A percentile compares a stretch with the other conserved stretches of the same genome.
Evolutionary conservation across 1,140 invertebrate species (phyloP).

Genomic region (Batillaria attramentaria): DNA sequence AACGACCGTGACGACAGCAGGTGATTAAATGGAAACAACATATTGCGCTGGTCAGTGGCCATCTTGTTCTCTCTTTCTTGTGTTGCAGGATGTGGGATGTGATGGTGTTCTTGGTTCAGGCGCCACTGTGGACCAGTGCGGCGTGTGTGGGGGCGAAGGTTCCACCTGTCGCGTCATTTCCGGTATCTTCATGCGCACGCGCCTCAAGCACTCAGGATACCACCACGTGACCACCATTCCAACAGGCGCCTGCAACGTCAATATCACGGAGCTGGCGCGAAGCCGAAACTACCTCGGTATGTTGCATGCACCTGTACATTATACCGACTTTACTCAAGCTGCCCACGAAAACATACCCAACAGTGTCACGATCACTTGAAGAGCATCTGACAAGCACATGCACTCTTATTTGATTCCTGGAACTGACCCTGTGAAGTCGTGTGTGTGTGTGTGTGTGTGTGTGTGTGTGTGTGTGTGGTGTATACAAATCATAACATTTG

Average conservation of each 20-base stretch:
- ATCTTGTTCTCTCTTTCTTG: no score
- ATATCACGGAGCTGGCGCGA: constrained; percentile 88
- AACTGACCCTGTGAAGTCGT: no score
- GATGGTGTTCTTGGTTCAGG: constrained; percentile 94
- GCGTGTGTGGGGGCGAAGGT: constrained; percentile 93
- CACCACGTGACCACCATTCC: constrained; percentile 89
- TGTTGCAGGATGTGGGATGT: constrained; percentile 93
- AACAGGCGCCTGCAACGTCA: constrained; percentile 88
- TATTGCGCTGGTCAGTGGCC: no score
- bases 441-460: not conserved
- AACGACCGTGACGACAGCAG: no score
- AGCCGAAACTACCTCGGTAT: constrained; percentile 91
- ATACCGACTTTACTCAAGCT: no score
- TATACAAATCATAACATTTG: no score
- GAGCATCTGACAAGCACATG: no score
- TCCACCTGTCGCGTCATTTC: constrained; percentile 87
- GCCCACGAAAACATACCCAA: no score
- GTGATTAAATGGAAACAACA: no score
- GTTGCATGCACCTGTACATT: constrained; percentile 43
- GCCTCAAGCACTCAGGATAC: constrained; percentile 86
- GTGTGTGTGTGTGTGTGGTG: not conserved
- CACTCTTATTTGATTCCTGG: no score
- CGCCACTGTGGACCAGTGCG: constrained; percentile 84
- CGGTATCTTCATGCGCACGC: constrained; percentile 86
- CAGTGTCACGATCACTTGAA: no score